Conservation (phyloP, 2,113 vertebrate genomes). For the Malaclemys terrapin region DNA sequence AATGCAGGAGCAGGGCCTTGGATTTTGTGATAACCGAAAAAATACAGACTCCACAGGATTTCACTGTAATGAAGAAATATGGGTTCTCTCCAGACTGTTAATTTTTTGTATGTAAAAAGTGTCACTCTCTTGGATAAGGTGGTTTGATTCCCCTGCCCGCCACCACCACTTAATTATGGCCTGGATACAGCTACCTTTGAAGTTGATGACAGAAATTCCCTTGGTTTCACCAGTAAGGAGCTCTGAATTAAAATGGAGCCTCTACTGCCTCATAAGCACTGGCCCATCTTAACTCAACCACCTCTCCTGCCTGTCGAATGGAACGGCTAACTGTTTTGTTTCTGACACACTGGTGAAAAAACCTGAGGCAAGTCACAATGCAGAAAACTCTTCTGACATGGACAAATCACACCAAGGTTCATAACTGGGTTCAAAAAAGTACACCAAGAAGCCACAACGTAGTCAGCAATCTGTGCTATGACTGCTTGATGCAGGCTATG, state of each 20-base stretch:
- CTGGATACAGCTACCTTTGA: constrained; percentile 39
- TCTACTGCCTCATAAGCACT: background rate
- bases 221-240: background rate
- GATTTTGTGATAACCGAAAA: background rate
- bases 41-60: background rate
- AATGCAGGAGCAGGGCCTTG: background rate
- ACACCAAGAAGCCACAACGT: background rate
- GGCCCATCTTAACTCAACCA: background rate
- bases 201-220: background rate
- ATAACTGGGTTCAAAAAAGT: background rate
- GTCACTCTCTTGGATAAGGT: background rate
- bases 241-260: constrained; percentile 5
- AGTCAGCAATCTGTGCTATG: background rate
- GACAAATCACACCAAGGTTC: too few relatives aligned
- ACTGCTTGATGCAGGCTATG: too few relatives aligned
- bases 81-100: background rate
- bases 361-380: background rate
- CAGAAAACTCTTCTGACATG: background rate
- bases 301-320: background rate
- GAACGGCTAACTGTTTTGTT: background rate
- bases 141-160: background rate
- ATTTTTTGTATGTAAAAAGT: background rate
- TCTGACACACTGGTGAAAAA: background rate
- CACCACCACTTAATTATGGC: background rate
- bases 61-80: background rate